Evolutionary conservation across 64 coral and sea anemone genomes (phyloP).

Genomic region (Exaiptasia diaphana): DNA sequence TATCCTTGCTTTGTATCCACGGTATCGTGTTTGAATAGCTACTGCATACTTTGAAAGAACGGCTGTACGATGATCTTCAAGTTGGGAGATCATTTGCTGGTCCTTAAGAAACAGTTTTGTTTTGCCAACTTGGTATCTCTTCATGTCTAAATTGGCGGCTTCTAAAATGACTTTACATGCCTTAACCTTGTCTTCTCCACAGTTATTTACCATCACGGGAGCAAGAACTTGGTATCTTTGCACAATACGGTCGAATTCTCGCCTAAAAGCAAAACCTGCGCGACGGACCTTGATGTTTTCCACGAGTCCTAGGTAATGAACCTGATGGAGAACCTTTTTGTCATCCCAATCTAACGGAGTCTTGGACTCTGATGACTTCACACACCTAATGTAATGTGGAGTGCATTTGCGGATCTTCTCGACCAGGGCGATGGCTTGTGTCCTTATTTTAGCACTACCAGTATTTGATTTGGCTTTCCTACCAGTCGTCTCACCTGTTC

Average conservation of each 20-base stretch:
- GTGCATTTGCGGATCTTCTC: conserved; percentile 84
- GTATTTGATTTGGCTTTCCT: conserved; percentile 74
- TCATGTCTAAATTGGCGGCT: conserved; percentile 41
- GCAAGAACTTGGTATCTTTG: conserved; percentile 66
- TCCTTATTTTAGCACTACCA: conserved; percentile 79
- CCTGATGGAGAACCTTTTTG: conserved; percentile 80
- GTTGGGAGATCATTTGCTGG: conserved; percentile 43
- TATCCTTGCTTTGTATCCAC: conserved; percentile 19
- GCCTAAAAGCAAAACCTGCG: conserved; percentile 88
- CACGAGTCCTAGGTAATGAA: conserved; percentile 80
- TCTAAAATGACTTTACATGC: conserved; percentile 56
- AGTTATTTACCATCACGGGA: conserved; percentile 19
- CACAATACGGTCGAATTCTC: conserved; percentile 61
- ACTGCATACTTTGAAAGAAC: conserved; percentile 16
- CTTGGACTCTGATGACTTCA: conserved; percentile 88
- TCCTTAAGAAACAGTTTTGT: conserved; percentile 91
- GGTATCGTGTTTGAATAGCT: conserved; percentile 11
- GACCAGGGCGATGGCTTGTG: conserved; percentile 72
- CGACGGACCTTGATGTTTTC: conserved; percentile 90
- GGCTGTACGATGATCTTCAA: conserved; percentile 21
- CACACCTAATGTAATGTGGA: conserved; percentile 94
- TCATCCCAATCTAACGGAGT: conserved; percentile 85
- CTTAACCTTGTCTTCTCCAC: conserved; percentile 31
- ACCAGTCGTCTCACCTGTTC: conserved; percentile 25
- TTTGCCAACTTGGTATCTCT: conserved; percentile 84